phyloP scores from a whole-genome alignment of 1,140 invertebrate species.

The Philotrypesis tridentata region DNA sequence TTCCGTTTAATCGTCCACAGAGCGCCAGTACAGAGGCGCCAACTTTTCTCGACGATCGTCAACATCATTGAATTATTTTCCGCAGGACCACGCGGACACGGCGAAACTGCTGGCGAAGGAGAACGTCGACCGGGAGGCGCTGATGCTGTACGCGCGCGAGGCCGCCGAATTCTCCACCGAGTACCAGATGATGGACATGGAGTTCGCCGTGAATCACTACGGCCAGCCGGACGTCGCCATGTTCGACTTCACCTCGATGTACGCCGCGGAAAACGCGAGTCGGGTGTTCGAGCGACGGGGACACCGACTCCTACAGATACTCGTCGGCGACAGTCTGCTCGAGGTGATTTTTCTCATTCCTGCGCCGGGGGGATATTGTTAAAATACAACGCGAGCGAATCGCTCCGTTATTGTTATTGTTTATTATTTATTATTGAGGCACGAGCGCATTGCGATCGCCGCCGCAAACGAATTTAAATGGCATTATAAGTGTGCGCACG shows the following conservation, averaged over 20 bases:
- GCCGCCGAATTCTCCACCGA: constrained; percentile 97
- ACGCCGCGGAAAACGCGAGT: constrained; percentile 95
- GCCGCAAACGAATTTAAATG: neutral
- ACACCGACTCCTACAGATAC: constrained; percentile 86
- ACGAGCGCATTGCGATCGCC: too few species aligned
- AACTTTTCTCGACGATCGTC: too few species aligned
- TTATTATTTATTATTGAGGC: too few species aligned
- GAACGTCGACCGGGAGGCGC: constrained; percentile 92
- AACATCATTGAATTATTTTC: too few species aligned
- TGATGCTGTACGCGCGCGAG: constrained; percentile 94
- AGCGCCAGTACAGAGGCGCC: too few species aligned
- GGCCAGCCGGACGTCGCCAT: constrained; percentile 98
- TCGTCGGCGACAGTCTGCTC: constrained; percentile 96
- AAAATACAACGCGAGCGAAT: neutral
- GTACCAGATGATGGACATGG: constrained; percentile 89
- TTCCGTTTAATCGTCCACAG: too few species aligned
- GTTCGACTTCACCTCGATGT: constrained; percentile 99
- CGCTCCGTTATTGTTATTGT: neutral
- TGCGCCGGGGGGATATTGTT: neutral
- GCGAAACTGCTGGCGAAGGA: constrained; percentile 87
- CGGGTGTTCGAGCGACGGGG: constrained; percentile 86
- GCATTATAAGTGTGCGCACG: neutral
- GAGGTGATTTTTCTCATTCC: constrained; percentile 78
- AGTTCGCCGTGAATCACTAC: constrained; percentile 98
- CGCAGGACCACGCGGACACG: constrained; percentile 92